Conservation (phyloP, 2,113 vertebrate genomes). For the Oncorhynchus nerka region DNA sequence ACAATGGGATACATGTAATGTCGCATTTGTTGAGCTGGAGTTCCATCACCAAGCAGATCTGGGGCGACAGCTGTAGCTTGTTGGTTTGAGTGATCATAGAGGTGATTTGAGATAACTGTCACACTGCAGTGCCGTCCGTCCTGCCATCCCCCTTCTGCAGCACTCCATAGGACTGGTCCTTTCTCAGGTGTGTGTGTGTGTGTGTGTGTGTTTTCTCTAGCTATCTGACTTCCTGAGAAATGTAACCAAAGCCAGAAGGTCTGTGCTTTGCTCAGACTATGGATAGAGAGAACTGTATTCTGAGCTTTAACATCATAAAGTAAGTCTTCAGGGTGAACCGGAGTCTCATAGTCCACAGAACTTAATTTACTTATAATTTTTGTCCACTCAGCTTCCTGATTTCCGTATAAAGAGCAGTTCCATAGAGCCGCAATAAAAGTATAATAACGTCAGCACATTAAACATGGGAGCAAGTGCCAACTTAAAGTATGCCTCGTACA, state of each 20-base stretch:
- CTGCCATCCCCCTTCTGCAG: too few relatives aligned
- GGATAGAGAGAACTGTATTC: not conserved
- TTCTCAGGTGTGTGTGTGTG: not conserved
- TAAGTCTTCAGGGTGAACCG: conserved; percentile 30
- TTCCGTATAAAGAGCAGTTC: not conserved
- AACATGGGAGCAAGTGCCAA: conserved; percentile 22
- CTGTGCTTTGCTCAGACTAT: not conserved
- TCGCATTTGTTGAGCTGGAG: conserved; percentile 15
- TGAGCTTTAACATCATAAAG: not conserved
- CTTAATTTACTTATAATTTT: too few relatives aligned
- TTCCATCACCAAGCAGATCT: conserved; percentile 25
- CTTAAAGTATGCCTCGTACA: conserved; percentile 28
- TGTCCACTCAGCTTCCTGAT: not conserved
- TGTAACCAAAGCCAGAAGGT: not conserved
- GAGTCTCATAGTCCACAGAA: conserved; percentile 39
- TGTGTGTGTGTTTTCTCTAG: not conserved
- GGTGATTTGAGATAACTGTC: too few relatives aligned
- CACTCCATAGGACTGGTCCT: too few relatives aligned
- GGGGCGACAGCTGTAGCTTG: conserved; percentile 21
- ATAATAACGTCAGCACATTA: conserved; percentile 25
- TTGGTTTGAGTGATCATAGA: conserved; percentile 19
- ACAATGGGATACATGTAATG: conserved; percentile 27
- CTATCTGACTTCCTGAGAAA: not conserved
- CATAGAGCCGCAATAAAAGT: conserved; percentile 19
- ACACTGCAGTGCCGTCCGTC: conserved; percentile 29